Percentiles rank a stretch among this genome's conserved stretches.
Conservation (phyloP, 2,797 vertebrate species). For the Centropyge bicolor region DNA sequence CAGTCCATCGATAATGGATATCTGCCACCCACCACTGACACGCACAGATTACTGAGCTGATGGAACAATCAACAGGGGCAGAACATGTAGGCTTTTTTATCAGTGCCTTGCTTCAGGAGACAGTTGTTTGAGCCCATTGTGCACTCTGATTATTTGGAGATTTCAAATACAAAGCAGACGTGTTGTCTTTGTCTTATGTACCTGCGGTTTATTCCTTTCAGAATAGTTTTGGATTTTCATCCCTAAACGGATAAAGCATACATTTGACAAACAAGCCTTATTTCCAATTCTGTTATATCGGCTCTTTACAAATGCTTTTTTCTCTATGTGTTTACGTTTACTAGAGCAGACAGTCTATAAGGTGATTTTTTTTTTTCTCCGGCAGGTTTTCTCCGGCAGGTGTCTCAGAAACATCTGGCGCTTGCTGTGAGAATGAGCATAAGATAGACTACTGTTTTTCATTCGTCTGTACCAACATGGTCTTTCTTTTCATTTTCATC, state of each 20-base stretch:
- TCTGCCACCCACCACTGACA: constrained; percentile 37
- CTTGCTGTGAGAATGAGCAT: background rate
- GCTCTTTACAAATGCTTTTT: fast-evolving
- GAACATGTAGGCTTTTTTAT: constrained; percentile 47
- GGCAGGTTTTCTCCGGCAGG: too few relatives aligned
- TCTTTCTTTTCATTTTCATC: constrained; percentile 35
- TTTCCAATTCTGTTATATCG: background rate
- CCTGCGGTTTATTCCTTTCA: background rate
- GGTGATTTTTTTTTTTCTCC: background rate
- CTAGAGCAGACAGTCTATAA: background rate
- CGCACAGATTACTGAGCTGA: constrained; percentile 53
- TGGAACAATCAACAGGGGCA: constrained; percentile 58
- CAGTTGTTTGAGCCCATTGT: constrained; percentile 54
- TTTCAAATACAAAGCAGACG: constrained; percentile 36
- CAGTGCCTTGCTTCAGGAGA: constrained; percentile 33
- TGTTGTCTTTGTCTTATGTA: constrained; percentile 7
- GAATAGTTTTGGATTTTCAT: background rate
- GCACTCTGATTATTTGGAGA: constrained; percentile 14
- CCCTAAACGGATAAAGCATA: background rate
- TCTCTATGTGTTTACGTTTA: background rate
- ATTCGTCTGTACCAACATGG: constrained; percentile 11
- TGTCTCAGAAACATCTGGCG: background rate
- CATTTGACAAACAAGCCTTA: background rate
- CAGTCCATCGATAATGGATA: constrained; percentile 65
- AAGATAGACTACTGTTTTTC: constrained; percentile 4